phyloP scores from a whole-genome alignment of 1,140 invertebrate species.

The Pantala flavescens region DNA sequence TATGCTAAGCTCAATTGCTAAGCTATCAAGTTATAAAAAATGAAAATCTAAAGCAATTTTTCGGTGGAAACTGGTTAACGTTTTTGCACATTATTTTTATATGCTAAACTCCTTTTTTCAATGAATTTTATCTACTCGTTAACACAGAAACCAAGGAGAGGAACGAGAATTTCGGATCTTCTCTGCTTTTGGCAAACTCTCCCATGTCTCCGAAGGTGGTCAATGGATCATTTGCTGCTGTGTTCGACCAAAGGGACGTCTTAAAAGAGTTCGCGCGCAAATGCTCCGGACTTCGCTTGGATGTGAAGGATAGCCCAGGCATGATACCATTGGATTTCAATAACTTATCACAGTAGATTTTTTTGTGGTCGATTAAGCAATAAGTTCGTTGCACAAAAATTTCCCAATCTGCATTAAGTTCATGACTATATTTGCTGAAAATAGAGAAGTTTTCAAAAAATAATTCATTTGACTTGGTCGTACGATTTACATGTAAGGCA shows the following conservation, averaged over 20 bases:
- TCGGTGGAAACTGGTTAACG: no score
- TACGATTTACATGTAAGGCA: no score
- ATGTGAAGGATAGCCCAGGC: conserved; percentile 68
- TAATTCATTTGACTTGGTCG: no score
- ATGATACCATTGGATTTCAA: conserved; percentile 27
- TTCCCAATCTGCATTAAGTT: not conserved
- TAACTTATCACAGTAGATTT: not conserved
- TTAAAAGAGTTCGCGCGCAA: conserved; percentile 62
- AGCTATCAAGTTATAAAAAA: no score
- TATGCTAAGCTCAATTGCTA: no score
- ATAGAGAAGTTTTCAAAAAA: no score
- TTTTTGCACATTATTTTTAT: no score
- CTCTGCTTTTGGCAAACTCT: conserved; percentile 82
- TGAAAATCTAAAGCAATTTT: no score
- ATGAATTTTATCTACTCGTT: no score
- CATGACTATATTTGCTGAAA: not conserved
- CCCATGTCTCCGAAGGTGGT: conserved; percentile 96
- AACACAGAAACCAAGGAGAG: conserved; percentile 58
- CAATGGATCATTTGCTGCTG: conserved; percentile 90
- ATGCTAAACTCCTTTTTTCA: no score
- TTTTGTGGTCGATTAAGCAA: not conserved
- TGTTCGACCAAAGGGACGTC: conserved; percentile 81
- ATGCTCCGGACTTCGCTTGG: conserved; percentile 54
- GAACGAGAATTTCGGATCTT: conserved; percentile 76
- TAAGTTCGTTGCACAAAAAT: not conserved